Conservation (phyloP, 2,797 vertebrate species). For the Notoglanidium macrostoma region DNA sequence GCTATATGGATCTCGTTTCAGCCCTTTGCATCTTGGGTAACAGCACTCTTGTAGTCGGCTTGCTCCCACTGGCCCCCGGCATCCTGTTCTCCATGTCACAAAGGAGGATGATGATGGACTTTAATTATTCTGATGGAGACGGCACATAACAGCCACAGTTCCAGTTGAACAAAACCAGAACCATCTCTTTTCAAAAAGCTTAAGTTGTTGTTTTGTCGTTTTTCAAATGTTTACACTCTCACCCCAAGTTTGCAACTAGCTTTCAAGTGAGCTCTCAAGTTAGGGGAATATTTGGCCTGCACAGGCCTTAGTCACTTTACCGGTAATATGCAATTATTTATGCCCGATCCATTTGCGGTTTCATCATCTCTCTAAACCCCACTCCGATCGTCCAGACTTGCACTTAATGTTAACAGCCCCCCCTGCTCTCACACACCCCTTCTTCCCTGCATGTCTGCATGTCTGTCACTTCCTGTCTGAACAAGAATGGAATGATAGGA, state of each 20-base stretch:
- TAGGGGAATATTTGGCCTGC: conserved; percentile 41
- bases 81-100: conserved; percentile 52
- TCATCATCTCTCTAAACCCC: conserved; percentile 49
- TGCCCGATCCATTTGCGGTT: conserved; percentile 61
- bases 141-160: neutral
- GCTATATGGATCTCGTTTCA: conserved; percentile 81
- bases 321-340: conserved; percentile 54
- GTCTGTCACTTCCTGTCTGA: conserved; percentile 75
- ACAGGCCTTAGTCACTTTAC: conserved; percentile 49
- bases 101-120: conserved; percentile 52
- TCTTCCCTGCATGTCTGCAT: conserved; percentile 60
- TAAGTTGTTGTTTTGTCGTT: neutral
- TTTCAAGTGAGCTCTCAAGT: conserved; percentile 15
- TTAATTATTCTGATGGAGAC: conserved; percentile 47
- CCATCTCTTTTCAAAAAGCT: neutral
- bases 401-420: conserved; percentile 65
- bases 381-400: conserved; percentile 56
- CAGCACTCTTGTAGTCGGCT: conserved; percentile 62
- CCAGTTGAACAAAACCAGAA: conserved; percentile 12
- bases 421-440: conserved; percentile 47
- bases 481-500: conserved; percentile 78
- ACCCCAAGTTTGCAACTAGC: conserved; percentile 3
- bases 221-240: conserved; percentile 13
- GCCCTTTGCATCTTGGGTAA: conserved; percentile 78
- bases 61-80: conserved; percentile 55